Conservation (phyloP, 2,888 invertebrate species). For the Hypomecis atomaria region DNA sequence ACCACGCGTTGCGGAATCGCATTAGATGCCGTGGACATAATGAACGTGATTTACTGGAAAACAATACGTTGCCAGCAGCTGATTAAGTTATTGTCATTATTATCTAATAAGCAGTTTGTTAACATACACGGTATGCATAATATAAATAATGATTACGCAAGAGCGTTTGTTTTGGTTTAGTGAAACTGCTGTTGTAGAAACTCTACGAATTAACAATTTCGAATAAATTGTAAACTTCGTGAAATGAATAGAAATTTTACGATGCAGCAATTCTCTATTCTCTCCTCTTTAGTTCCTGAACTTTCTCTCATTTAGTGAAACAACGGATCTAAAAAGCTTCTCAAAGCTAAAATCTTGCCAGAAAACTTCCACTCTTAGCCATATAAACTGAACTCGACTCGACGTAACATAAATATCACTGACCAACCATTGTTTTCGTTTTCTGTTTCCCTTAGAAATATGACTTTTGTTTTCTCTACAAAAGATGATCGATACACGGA, state of each 20-base stretch:
- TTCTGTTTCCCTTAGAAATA: conserved; percentile 37
- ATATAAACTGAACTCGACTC: conserved; percentile 15
- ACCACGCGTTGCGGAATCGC: conserved; percentile 20
- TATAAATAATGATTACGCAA: conserved; percentile 19
- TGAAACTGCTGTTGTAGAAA: not conserved
- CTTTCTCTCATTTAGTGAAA: conserved; percentile 1
- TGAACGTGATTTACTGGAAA: conserved; percentile 29
- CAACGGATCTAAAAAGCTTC: not conserved
- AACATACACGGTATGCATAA: conserved; percentile 18
- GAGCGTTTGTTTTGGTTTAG: conserved; percentile 7
- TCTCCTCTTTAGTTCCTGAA: not conserved
- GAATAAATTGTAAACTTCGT: too few species aligned
- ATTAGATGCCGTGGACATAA: conserved; percentile 18
- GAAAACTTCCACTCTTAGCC: conserved; percentile 8
- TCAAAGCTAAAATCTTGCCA: not conserved
- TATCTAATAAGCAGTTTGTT: conserved; percentile 23
- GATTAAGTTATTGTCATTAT: conserved; percentile 24
- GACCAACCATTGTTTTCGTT: conserved; percentile 28
- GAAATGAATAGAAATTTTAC: too few species aligned
- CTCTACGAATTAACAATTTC: too few species aligned
- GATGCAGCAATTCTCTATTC: too few species aligned
- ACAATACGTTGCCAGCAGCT: conserved; percentile 13
- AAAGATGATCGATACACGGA: conserved; percentile 39
- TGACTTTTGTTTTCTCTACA: conserved; percentile 39
- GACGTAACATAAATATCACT: conserved; percentile 26